Evolutionary conservation across 2,113 vertebrate genomes (phyloP).

Genomic region (Cyphomyrus plagiostoma): DNA sequence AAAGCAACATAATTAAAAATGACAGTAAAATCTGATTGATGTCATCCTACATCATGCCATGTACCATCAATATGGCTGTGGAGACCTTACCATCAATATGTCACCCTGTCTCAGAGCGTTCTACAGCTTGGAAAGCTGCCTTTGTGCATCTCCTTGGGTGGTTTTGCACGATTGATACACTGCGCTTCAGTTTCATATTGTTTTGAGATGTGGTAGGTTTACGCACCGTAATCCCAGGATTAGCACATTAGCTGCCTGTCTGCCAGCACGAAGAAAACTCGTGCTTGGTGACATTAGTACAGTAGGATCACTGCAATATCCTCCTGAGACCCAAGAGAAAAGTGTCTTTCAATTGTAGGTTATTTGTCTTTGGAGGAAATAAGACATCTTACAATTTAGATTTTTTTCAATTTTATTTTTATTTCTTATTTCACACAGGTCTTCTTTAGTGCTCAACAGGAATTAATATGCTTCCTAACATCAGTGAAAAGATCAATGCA

Average conservation of each 20-base stretch:
- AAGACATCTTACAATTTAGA: too few relatives aligned
- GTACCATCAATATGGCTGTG: background rate
- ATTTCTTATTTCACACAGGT: too few relatives aligned
- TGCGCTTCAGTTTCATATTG: too few relatives aligned
- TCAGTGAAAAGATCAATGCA: too few relatives aligned
- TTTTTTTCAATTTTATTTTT: too few relatives aligned
- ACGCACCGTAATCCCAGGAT: background rate
- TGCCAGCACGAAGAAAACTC: background rate
- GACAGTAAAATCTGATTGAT: slow-evolving; percentile 1
- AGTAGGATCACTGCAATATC: background rate
- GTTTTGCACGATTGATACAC: background rate
- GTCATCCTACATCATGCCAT: background rate
- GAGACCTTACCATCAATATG: background rate
- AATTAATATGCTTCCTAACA: too few relatives aligned
- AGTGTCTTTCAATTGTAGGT: too few relatives aligned
- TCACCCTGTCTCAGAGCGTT: background rate
- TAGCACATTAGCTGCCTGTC: background rate
- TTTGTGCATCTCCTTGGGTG: background rate
- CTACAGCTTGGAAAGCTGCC: background rate
- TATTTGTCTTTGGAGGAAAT: too few relatives aligned
- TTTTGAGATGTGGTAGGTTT: background rate
- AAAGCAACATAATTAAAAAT: background rate
- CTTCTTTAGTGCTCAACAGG: too few relatives aligned
- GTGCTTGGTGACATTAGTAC: background rate
- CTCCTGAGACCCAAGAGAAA: too few relatives aligned